These are phyloP conservation scores for Xiphophorus couchianus DNA, from an alignment of 2,113 vertebrate genomes.

Conservation along the genomic window DNA sequence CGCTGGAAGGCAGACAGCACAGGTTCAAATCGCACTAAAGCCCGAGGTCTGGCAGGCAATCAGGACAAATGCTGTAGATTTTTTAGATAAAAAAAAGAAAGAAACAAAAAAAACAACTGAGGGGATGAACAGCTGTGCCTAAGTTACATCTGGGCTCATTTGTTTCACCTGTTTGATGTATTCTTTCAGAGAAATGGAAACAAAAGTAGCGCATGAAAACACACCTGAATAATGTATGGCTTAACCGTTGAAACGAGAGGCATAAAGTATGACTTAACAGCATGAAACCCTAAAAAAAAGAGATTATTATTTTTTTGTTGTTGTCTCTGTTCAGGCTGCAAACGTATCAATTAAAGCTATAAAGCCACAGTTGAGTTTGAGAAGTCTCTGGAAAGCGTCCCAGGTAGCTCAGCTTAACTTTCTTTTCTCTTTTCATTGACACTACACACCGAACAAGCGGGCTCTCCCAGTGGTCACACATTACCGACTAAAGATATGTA, in stretches of 20 bases:
- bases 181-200: neutral
- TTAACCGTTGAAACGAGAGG: neutral
- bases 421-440: slow-evolving; percentile 47
- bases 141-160: neutral
- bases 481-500: slow-evolving; percentile 77
- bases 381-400: slow-evolving; percentile 44
- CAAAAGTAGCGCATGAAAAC: neutral
- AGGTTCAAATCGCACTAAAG: slow-evolving; percentile 51
- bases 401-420: slow-evolving; percentile 50
- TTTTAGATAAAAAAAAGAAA: neutral
- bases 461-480: slow-evolving; percentile 70
- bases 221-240: too few species aligned
- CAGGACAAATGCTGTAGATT: slow-evolving; percentile 38
- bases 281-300: slow-evolving; percentile 17
- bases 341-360: slow-evolving; percentile 35
- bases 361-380: slow-evolving; percentile 39
- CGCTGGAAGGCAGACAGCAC: slow-evolving; percentile 36
- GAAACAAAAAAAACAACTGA: neutral
- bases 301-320: neutral
- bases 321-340: slow-evolving; percentile 39
- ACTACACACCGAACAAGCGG: slow-evolving; percentile 52
- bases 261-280: slow-evolving; percentile 3
- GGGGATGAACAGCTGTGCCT: neutral
- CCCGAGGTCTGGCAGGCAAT: slow-evolving; percentile 26
- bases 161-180: neutral